phyloP scores from a whole-genome alignment of 2,797 vertebrate species.

The Microtus agrestis region DNA sequence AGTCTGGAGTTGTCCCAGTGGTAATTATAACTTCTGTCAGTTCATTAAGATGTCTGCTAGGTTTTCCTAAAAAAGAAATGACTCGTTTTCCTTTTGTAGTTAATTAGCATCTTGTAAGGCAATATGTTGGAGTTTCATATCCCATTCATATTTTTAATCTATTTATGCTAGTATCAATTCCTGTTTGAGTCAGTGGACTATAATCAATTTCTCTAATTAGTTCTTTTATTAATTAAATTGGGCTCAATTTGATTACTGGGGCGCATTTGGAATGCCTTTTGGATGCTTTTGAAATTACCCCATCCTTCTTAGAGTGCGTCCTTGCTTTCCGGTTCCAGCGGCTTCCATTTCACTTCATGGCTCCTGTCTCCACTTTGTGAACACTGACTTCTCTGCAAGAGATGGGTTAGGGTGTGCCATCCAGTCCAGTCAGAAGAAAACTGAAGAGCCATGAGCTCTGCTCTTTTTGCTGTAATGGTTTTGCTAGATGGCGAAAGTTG shows the following conservation, averaged over 20 bases:
- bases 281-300: neutral
- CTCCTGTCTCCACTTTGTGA: neutral
- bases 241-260: neutral
- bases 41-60: neutral
- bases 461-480: neutral
- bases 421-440: neutral
- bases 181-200: neutral
- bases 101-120: conserved; percentile 3
- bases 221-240: conserved; percentile 4
- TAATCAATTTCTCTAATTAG: neutral
- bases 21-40: neutral
- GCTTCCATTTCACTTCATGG: neutral
- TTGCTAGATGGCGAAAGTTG: neutral
- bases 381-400: neutral
- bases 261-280: neutral
- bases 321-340: neutral
- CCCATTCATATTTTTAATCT: conserved; percentile 26
- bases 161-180: neutral
- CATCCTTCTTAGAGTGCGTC: neutral
- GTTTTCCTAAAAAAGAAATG: conserved; percentile 31
- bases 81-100: conserved; percentile 14
- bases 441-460: neutral
- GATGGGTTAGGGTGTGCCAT: neutral
- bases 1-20: neutral
- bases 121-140: neutral